phyloP scores from a whole-genome alignment of 2,797 vertebrate genomes.

The Crenuchus spilurus region DNA sequence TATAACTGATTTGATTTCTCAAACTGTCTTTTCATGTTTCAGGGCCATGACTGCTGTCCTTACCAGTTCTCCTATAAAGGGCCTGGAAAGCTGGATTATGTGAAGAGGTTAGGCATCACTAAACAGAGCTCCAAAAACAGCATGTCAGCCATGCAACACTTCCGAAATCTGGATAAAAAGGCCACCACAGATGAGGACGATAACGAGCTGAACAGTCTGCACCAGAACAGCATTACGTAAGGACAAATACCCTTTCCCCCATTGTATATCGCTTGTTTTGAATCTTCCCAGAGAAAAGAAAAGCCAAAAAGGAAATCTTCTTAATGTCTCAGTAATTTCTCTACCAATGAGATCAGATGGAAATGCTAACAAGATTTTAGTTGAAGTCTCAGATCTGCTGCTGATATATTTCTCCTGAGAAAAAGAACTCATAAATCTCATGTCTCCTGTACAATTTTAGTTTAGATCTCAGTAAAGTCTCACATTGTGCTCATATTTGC shows the following conservation, averaged over 20 bases:
- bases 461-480: no score
- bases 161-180: constrained; percentile 81
- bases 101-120: constrained; percentile 76
- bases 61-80: constrained; percentile 78
- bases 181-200: constrained; percentile 71
- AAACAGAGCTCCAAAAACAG: constrained; percentile 74
- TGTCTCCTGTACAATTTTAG: no score
- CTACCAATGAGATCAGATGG: no score
- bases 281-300: neutral
- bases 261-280: neutral
- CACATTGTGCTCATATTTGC: no score
- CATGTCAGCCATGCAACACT: constrained; percentile 81
- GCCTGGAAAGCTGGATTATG: constrained; percentile 67
- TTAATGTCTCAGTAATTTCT: no score
- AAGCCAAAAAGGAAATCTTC: no score
- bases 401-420: no score
- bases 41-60: constrained; percentile 83
- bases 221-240: constrained; percentile 84
- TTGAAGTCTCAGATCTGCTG: no score
- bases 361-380: no score
- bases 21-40: constrained; percentile 3
- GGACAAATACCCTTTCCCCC: neutral
- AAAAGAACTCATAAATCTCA: no score
- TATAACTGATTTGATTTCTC: no score
- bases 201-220: constrained; percentile 68